phyloP scores from a whole-genome alignment of 2,113 vertebrate genomes.

The Camarhynchus parvulus region DNA sequence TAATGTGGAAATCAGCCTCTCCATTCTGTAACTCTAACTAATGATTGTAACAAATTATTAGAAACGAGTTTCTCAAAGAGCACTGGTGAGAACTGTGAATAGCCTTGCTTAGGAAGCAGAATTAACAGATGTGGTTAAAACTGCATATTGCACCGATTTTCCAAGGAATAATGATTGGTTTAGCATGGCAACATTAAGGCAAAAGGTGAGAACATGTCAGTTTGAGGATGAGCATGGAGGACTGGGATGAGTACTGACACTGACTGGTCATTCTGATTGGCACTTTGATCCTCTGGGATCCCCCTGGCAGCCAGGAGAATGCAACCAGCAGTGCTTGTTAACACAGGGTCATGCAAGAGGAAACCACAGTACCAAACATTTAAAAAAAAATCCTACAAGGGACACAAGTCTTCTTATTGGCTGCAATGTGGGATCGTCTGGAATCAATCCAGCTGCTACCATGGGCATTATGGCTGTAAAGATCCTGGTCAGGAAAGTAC shows the following conservation, averaged over 20 bases:
- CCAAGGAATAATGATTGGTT: conserved; percentile 40
- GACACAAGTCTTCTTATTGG: conserved; percentile 93
- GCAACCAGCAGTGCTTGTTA: conserved; percentile 59
- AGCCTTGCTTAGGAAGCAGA: conserved; percentile 15
- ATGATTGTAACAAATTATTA: neutral
- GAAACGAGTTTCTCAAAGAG: neutral
- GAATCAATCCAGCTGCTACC: conserved; percentile 96
- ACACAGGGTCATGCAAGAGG: conserved; percentile 58
- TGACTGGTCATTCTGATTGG: conserved; percentile 76
- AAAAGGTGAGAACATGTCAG: conserved; percentile 22
- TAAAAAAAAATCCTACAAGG: conserved; percentile 84
- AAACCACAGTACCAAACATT: conserved; percentile 57
- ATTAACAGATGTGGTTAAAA: conserved; percentile 45
- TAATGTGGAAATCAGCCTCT: neutral
- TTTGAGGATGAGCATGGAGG: neutral
- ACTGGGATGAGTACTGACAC: neutral
- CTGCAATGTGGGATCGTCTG: conserved; percentile 98
- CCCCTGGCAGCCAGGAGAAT: conserved; percentile 83
- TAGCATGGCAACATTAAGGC: conserved; percentile 50
- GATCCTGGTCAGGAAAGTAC: conserved; percentile 90
- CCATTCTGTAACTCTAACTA: neutral
- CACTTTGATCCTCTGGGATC: conserved; percentile 55
- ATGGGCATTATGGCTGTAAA: conserved; percentile 99
- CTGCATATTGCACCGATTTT: neutral
- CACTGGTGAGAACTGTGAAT: neutral